Evolutionary conservation across 2,888 invertebrate species (phyloP), one percentile per base, ranked within the genome.

Genomic region (Meta bourneti): DNA sequence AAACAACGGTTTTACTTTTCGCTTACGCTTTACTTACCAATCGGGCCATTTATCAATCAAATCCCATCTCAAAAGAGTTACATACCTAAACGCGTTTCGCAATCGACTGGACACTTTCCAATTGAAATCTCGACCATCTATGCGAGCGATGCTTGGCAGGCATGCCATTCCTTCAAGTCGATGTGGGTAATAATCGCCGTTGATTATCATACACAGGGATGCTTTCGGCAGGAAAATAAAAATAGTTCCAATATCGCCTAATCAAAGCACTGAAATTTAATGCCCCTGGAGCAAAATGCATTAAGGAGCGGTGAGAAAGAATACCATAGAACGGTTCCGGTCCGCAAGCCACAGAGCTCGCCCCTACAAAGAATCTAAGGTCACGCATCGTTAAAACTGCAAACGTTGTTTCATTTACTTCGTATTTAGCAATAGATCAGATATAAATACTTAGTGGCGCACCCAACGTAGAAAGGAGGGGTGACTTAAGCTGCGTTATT

Each of bases 391-490:
- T 74, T 74, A 72, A 16, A 83, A 52, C 74, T 54, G 52, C 49
- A 20, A 52, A 83, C 34, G 82, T 82, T 82, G 49, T 54, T 49
- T 34, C 34, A 34, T 34, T 20, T 20, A 20, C 48, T 74, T 34
- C 74, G 54, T 54, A 74, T 74, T 83, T 74, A 83, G 83, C 74
- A 34, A 83, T 83, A 69, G 83, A 83, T 83, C 83, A 54, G 83
- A 77, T 86, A 86, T 61, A 86, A 86, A 71, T 86, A 86, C 86
- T 51, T 70, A 71, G 78, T 69, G 70, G 51, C 78, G 78, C 78
- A 77, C 86, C 86, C 70, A 78, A n/a, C 72, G 19, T 34, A 34
- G 84, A 74, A 84, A 70, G 51, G 77, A 70, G 77, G 86, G 49
- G 19, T 69, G 69, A 11, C n/a, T 20, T 72, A 34, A 74, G 11